A percentile compares a stretch with the other conserved stretches of the same genome.
Evolutionary conservation across 2,888 invertebrate genomes (phyloP).

Genomic region (Gortyna flavago): DNA sequence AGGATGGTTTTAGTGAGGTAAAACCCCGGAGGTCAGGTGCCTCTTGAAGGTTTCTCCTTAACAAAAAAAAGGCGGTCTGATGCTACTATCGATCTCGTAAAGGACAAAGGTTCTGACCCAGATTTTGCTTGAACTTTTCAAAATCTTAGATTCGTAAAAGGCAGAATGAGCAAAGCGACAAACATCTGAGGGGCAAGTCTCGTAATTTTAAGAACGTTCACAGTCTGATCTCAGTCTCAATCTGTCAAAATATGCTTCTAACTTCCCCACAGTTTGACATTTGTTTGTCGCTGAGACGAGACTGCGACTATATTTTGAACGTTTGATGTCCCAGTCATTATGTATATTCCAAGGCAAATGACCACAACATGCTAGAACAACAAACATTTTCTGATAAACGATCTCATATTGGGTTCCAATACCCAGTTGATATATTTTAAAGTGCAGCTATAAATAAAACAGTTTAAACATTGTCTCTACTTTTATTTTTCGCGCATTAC

Average conservation of each 20-base stretch:
- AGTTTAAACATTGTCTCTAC: constrained; percentile 13
- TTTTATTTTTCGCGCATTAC: constrained; percentile 25
- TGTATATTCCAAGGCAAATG: background rate
- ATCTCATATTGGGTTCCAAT: constrained; percentile 13
- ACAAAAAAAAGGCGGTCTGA: too few species aligned
- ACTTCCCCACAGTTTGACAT: too few species aligned
- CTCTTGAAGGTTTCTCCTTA: too few species aligned
- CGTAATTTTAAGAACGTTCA: too few species aligned
- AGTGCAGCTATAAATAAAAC: constrained; percentile 11
- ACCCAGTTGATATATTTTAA: background rate
- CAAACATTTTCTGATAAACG: background rate
- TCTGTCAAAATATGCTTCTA: too few species aligned
- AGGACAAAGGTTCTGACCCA: background rate
- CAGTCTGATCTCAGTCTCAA: too few species aligned
- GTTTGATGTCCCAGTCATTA: background rate
- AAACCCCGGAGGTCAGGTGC: too few species aligned
- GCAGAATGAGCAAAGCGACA: background rate
- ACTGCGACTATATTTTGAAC: too few species aligned
- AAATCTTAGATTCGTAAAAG: background rate
- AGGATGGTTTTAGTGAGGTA: too few species aligned
- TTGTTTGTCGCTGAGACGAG: too few species aligned
- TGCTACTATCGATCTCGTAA: background rate
- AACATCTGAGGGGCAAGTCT: too few species aligned
- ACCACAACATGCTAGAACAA: background rate
- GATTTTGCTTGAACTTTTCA: background rate